Conservation (phyloP, 1,140 invertebrate genomes). For the Helicoverpa zea region DNA sequence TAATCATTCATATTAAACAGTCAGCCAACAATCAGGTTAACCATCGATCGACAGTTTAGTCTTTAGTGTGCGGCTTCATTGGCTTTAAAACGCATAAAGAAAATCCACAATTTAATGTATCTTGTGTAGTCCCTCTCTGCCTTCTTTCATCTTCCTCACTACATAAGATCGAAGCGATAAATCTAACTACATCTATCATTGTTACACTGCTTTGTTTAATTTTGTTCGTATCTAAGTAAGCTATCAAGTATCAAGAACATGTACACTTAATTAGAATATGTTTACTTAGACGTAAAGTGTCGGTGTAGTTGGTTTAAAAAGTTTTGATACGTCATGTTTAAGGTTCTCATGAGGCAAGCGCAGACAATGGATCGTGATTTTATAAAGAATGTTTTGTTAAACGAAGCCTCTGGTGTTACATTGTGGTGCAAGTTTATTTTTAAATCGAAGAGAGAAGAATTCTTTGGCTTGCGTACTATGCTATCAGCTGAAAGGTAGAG, state of each 20-base stretch:
- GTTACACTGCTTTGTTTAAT: constrained; percentile 21
- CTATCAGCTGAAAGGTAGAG: neutral
- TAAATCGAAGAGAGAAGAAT: neutral
- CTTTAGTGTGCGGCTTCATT: no score
- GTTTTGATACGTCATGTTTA: constrained; percentile 8
- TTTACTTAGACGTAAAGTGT: constrained; percentile 36
- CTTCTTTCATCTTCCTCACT: neutral
- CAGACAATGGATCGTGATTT: constrained; percentile 30
- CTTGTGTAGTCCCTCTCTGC: no score
- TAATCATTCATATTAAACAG: no score
- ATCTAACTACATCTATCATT: constrained; percentile 7
- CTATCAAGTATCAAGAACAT: constrained; percentile 28
- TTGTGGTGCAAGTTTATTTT: constrained; percentile 7
- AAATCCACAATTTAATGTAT: no score
- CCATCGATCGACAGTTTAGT: no score
- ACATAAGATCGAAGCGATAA: neutral
- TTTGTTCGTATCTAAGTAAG: constrained; percentile 25
- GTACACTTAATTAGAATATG: constrained; percentile 26
- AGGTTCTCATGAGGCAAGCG: neutral
- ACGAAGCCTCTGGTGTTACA: constrained; percentile 36
- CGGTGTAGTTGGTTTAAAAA: constrained; percentile 29
- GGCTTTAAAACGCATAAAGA: no score
- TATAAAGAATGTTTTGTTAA: constrained; percentile 39
- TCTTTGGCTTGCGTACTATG: neutral
- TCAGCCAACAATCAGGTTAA: no score